These are phyloP conservation scores for Adoxophyes honmai DNA, from an alignment of 1,140 invertebrate species.

Conservation along the genomic window DNA sequence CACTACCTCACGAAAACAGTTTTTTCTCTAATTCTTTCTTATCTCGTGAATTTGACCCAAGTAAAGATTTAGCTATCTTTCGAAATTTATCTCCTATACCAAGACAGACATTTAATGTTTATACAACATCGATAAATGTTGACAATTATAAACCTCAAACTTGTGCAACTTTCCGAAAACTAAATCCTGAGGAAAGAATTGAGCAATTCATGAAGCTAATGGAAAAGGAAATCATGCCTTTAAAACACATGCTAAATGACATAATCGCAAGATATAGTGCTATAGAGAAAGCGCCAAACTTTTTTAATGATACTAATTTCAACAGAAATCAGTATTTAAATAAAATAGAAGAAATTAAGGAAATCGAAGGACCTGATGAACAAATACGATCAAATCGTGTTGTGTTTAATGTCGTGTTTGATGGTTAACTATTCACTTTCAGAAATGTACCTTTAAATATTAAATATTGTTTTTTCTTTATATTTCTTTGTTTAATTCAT, in stretches of 20 bases:
- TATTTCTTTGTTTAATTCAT: conserved; percentile 17
- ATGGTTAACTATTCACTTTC: conserved; percentile 33
- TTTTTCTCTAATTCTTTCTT: conserved; percentile 18
- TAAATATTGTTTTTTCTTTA: conserved; percentile 19
- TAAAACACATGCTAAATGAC: conserved; percentile 47
- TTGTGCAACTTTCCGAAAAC: no score
- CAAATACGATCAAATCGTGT: conserved; percentile 48
- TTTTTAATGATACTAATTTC: conserved; percentile 13
- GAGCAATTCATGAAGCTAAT: conserved; percentile 39
- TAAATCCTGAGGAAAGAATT: conserved; percentile 34
- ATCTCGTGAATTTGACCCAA: conserved; percentile 14
- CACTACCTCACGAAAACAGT: not conserved
- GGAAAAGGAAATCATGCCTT: conserved; percentile 50
- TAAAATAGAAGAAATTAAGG: not conserved
- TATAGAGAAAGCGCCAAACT: conserved; percentile 19
- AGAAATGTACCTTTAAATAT: no score
- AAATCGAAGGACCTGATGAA: conserved; percentile 7
- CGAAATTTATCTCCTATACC: no score
- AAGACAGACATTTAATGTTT: no score
- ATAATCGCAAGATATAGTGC: conserved; percentile 43
- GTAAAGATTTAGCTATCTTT: no score
- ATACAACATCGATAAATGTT: no score
- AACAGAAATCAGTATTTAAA: conserved; percentile 5
- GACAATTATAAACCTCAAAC: no score
- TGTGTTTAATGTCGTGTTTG: conserved; percentile 55